phyloP scores from a whole-genome alignment of 2,797 vertebrate species.

The Eulemur albifrons region DNA sequence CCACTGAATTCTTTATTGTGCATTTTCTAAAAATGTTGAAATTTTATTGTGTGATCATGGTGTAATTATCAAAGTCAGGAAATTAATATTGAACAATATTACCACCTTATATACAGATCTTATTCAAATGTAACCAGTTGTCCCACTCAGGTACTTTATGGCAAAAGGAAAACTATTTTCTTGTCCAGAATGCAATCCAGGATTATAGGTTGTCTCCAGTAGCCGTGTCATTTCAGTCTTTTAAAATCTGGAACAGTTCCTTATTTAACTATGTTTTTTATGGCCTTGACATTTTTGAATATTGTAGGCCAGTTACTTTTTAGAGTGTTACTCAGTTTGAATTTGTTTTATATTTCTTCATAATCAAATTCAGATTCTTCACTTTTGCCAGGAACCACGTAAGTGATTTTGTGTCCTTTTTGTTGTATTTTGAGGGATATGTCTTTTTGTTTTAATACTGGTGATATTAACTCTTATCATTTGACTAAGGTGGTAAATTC shows the following conservation, averaged over 20 bases:
- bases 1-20: background rate
- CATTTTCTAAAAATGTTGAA: background rate
- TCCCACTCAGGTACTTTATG: background rate
- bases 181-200: background rate
- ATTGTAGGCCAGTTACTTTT: background rate
- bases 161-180: background rate
- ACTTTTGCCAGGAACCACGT: background rate
- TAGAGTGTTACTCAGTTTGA: background rate
- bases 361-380: background rate
- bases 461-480: background rate
- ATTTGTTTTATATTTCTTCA: background rate
- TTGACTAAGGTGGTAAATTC: background rate
- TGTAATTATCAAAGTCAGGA: background rate
- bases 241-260: too few relatives aligned
- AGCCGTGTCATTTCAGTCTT: background rate
- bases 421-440: background rate
- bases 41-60: background rate
- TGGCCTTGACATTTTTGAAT: background rate
- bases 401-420: background rate
- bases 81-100: background rate
- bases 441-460: background rate
- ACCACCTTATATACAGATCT: background rate
- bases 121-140: background rate
- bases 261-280: background rate
- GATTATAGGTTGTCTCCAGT: background rate